Conservation (phyloP, 1,140 invertebrate genomes). For the Sarcophaga peregrina region DNA sequence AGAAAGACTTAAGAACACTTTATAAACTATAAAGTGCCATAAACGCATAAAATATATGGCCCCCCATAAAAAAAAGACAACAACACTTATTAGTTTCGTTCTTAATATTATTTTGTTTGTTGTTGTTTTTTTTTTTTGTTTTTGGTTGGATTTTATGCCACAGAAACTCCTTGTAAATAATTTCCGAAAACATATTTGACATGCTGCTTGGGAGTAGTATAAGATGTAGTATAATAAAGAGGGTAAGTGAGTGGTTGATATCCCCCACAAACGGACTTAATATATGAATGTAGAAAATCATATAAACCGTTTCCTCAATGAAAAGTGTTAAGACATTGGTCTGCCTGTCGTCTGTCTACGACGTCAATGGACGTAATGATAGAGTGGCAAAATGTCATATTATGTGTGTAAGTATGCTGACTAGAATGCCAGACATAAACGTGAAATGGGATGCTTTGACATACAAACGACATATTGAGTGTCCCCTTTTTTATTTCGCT, state of each 20-base stretch:
- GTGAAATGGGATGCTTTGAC: constrained; percentile 1
- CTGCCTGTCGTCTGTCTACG: background rate
- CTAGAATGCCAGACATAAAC: background rate
- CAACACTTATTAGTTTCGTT: too few species aligned
- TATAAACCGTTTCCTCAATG: background rate
- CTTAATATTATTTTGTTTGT: too few species aligned
- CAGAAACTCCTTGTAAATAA: too few species aligned
- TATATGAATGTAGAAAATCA: background rate
- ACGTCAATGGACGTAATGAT: constrained; percentile 1
- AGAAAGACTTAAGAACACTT: too few species aligned
- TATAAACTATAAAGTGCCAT: too few species aligned
- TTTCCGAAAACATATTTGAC: background rate
- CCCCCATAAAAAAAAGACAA: too few species aligned
- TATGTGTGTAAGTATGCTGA: too few species aligned
- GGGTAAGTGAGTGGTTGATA: background rate
- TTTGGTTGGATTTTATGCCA: too few species aligned
- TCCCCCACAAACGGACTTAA: background rate
- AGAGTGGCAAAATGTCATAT: constrained; percentile 10
- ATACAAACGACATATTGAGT: background rate
- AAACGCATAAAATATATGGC: too few species aligned
- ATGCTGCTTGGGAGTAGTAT: background rate
- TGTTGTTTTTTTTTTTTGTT: too few species aligned
- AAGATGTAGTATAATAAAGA: background rate
- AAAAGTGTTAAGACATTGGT: background rate
- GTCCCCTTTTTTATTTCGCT: background rate